A percentile compares a stretch with the other conserved stretches of the same genome.
Evolutionary conservation across 1,140 invertebrate genomes (phyloP).

Genomic region (Drosophila nikananu): DNA sequence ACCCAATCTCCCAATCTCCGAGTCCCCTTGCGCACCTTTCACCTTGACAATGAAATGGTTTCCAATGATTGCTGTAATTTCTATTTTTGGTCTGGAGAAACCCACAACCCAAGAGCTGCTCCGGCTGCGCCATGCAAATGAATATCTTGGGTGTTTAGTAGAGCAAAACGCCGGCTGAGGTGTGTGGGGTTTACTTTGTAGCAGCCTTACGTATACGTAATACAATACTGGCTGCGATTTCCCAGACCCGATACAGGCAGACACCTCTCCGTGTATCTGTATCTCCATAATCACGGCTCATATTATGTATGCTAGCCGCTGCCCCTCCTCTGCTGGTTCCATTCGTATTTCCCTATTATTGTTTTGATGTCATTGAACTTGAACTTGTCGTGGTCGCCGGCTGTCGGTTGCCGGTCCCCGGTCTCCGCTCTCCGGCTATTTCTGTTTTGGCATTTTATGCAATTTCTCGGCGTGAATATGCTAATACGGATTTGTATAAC

Average conservation of each 20-base stretch:
- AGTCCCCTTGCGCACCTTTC: conserved; percentile 25
- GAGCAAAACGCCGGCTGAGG: conserved; percentile 65
- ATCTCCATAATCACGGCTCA: conserved; percentile 51
- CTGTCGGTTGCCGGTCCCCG: not conserved
- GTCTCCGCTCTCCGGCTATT: conserved; percentile 17
- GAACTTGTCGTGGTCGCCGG: conserved; percentile 65
- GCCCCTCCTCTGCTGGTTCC: conserved; percentile 20
- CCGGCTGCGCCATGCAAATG: conserved; percentile 66
- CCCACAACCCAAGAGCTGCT: conserved; percentile 10
- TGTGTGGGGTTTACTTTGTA: conserved; percentile 9
- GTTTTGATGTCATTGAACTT: conserved; percentile 82
- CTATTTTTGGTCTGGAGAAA: conserved; percentile 14
- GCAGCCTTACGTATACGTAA: conserved; percentile 42
- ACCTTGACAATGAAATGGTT: conserved; percentile 79
- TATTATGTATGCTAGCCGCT: conserved; percentile 45
- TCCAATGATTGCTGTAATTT: conserved; percentile 74
- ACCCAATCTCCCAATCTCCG: not conserved
- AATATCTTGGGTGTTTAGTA: conserved; percentile 70
- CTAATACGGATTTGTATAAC: conserved; percentile 77
- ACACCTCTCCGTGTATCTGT: conserved; percentile 21
- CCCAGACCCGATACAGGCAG: conserved; percentile 56
- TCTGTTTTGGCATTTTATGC: conserved; percentile 70
- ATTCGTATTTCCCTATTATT: conserved; percentile 66
- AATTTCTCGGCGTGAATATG: conserved; percentile 77
- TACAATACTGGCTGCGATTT: conserved; percentile 70